phyloP scores from a whole-genome alignment of 2,797 vertebrate genomes.

The Paramormyrops hopkinsi region DNA sequence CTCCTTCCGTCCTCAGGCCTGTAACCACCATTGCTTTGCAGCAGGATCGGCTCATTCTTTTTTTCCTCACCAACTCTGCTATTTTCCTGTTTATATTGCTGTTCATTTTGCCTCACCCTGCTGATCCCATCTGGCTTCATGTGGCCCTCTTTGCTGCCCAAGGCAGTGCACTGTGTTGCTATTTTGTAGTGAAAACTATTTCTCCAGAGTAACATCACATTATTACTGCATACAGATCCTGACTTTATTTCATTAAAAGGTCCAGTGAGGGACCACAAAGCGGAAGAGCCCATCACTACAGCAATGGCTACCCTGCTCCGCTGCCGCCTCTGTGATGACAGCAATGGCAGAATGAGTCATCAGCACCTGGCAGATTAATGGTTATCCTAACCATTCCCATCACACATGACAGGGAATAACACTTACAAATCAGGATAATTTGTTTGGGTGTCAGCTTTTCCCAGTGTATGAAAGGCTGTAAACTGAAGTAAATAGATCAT shows the following conservation, averaged over 20 bases:
- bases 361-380: background rate
- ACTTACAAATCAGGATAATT: constrained; percentile 4
- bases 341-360: background rate
- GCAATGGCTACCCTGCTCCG: too few species aligned
- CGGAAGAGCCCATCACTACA: background rate
- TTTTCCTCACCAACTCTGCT: background rate
- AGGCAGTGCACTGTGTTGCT: background rate
- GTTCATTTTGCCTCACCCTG: background rate
- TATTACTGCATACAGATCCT: background rate
- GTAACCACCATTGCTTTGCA: background rate
- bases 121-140: background rate
- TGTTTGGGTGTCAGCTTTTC: background rate
- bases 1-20: background rate
- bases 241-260: background rate
- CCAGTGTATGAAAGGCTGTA: background rate
- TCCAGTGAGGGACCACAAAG: background rate
- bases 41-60: background rate
- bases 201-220: background rate
- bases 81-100: background rate
- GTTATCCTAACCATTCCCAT: background rate
- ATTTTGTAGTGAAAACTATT: background rate
- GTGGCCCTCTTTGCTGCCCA: background rate
- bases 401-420: constrained; percentile 19
- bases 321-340: background rate
- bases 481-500: background rate